Base-by-base conservation (phyloP, 1,140 invertebrate species). In the Drosophila virilis region DNA sequence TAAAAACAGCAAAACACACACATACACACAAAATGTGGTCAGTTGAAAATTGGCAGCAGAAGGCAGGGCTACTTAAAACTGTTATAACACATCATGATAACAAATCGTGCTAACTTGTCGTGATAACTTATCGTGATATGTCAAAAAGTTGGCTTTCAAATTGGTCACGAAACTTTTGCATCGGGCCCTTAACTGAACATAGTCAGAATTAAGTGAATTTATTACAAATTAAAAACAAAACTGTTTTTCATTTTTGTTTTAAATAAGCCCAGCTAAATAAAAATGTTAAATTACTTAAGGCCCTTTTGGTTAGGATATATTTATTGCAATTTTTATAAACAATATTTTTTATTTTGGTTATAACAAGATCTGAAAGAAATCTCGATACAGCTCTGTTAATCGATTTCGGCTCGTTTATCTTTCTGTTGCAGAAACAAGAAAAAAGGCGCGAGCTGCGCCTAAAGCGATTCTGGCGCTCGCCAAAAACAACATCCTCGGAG, bases 401-500 rank as follows among this genome's bases (percentile, higher is more conserved):
- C 12, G 6, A 32, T 45, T 48, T 48, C 15, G 45, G 9, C 33
- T 38, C 51, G 64, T 65, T 40, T 42, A 17, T 40, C 15, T 43
- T 75, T 40, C 9, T 64, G 15, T 70, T 80, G 13, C 82, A 93
- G 92, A 93, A 93, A 88, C 92, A 92, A 91, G 92, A 93, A 88
- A 93, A 93, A 92, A 91, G 92, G 82, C 92, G 92, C 88, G 92
- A 93, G 70, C 58, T 92, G 78, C 92, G 92, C 82, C 81, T 93
- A 52, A 93, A 93, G 86, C 85, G 91, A 89, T 93, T 93, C 81
- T 93, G 92, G 92, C 91, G 92, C 71, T 92, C 92, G 69, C 92
- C 92, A 74, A 92, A 92, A 77, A 91, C 91, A 37, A 92, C 92
- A 64, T 92, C 92, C 59, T 92, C 92, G 65, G 91, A 92, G 68